A percentile compares a stretch with the other conserved stretches of the same genome.
Evolutionary conservation across 1,140 invertebrate genomes (phyloP).

Genomic region (Papilio machaon): DNA sequence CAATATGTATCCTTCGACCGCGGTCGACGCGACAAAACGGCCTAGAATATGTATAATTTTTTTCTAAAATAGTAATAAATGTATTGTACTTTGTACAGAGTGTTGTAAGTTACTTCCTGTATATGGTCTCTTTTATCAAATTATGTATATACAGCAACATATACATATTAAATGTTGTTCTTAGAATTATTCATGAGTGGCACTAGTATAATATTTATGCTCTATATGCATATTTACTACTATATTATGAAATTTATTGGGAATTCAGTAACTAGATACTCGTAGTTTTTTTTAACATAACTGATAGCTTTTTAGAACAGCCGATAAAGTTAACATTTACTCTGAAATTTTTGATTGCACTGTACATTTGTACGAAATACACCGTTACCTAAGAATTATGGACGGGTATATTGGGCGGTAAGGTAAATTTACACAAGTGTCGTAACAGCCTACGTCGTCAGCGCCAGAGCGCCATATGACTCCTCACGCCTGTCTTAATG

Average conservation of each 20-base stretch:
- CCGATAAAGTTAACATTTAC: slow-evolving; percentile 29
- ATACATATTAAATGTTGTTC: not conserved
- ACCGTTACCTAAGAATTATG: slow-evolving; percentile 77
- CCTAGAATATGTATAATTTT: not conserved
- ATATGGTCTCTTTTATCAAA: not conserved
- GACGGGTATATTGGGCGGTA: slow-evolving; percentile 62
- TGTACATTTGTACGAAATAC: slow-evolving; percentile 69
- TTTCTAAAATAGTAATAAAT: too few relatives aligned
- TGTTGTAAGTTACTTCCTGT: too few relatives aligned
- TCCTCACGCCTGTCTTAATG: slow-evolving; percentile 40
- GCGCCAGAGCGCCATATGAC: slow-evolving; percentile 52
- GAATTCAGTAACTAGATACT: too few relatives aligned
- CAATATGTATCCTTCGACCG: not conserved
- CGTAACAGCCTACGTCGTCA: slow-evolving; percentile 63
- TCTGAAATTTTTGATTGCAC: slow-evolving; percentile 53
- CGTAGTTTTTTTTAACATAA: too few relatives aligned
- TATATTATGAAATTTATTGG: too few relatives aligned
- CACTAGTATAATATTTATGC: too few relatives aligned
- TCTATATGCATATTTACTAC: too few relatives aligned
- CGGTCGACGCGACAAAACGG: too few relatives aligned
- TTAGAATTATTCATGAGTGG: too few relatives aligned
- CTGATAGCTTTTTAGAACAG: too few relatives aligned
- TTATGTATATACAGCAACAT: not conserved
- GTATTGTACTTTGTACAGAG: too few relatives aligned
- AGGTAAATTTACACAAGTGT: slow-evolving; percentile 66